phyloP scores from a whole-genome alignment of 2,797 vertebrate species.

The Arnoldichthys spilopterus region DNA sequence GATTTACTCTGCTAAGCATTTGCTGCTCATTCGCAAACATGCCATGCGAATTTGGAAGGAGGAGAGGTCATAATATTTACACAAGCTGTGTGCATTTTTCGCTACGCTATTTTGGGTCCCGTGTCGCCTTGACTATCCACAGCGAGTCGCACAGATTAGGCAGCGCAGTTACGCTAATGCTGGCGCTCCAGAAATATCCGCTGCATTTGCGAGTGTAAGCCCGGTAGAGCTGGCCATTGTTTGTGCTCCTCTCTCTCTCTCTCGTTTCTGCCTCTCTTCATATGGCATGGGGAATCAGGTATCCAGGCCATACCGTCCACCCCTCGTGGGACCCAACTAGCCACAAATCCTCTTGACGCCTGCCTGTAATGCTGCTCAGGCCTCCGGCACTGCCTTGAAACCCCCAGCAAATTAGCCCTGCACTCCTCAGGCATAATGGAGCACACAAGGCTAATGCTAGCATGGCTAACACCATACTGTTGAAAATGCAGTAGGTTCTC shows the following conservation, averaged over 20 bases:
- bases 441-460: not conserved
- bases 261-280: slow-evolving; percentile 57
- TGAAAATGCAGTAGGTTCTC: not conserved
- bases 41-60: slow-evolving; percentile 34
- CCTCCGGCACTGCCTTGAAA: slow-evolving; percentile 64
- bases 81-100: slow-evolving; percentile 51
- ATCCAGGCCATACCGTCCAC: slow-evolving; percentile 37
- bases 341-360: slow-evolving; percentile 64
- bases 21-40: not conserved
- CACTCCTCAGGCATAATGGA: slow-evolving; percentile 57
- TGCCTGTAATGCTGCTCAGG: slow-evolving; percentile 71
- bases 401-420: slow-evolving; percentile 73
- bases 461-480: not conserved
- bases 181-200: slow-evolving; percentile 70
- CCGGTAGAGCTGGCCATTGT: slow-evolving; percentile 58
- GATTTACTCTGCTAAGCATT: not conserved
- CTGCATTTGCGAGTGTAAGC: slow-evolving; percentile 56
- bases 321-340: slow-evolving; percentile 56
- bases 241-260: slow-evolving; percentile 47
- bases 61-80: slow-evolving; percentile 61
- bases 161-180: slow-evolving; percentile 69
- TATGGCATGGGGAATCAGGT: slow-evolving; percentile 64
- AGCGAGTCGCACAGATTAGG: slow-evolving; percentile 62
- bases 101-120: slow-evolving; percentile 62
- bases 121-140: not conserved